phyloP scores from a whole-genome alignment of 2,113 vertebrate genomes.

The Rhabdornis inornatus region DNA sequence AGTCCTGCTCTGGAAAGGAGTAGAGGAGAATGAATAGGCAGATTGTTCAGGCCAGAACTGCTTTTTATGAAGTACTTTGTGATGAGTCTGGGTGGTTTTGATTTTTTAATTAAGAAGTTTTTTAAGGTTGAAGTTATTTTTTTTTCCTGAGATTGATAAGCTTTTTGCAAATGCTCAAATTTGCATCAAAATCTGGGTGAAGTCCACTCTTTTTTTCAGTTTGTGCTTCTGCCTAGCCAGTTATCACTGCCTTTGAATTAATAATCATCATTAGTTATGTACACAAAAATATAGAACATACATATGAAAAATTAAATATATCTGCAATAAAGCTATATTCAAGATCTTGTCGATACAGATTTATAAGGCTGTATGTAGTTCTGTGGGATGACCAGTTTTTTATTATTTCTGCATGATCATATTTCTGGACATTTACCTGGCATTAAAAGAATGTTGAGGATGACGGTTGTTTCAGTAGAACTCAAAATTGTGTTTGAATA shows the following conservation, averaged over 20 bases:
- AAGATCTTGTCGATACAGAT: neutral
- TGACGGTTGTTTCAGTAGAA: neutral
- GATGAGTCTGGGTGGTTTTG: neutral
- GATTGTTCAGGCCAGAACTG: neutral
- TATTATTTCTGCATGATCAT: neutral
- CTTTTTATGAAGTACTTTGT: neutral
- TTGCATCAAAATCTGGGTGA: neutral
- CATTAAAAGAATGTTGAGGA: neutral
- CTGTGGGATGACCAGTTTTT: neutral
- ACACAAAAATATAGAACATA: neutral
- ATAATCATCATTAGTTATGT: neutral
- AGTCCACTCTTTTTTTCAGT: neutral
- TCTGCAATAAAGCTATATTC: neutral
- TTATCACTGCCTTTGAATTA: neutral
- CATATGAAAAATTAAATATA: neutral
- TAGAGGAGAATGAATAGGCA: neutral
- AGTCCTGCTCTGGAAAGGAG: neutral
- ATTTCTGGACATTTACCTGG: neutral
- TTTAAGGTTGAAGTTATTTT: neutral
- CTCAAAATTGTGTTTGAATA: neutral
- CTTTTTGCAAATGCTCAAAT: neutral
- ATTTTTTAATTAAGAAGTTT: neutral
- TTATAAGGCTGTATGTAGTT: neutral
- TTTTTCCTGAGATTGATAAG: neutral
- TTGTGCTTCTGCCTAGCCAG: neutral